These are phyloP conservation scores for Serinus canaria DNA, from an alignment of 2,113 vertebrate species.

Conservation along the genomic window DNA sequence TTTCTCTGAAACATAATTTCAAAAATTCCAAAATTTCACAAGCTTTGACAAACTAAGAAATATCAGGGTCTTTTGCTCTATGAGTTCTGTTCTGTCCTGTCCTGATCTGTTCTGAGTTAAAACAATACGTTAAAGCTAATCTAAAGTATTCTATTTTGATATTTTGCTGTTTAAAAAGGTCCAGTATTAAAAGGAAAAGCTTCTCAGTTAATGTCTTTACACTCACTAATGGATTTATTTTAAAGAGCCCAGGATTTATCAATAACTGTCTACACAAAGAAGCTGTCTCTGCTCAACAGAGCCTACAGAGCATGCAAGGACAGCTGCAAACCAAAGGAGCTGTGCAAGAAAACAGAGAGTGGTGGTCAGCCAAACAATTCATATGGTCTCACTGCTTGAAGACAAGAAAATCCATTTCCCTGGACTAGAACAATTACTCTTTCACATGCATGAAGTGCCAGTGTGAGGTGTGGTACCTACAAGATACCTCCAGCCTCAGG, in stretches of 20 bases:
- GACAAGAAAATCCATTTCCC: not conserved
- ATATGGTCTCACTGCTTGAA: not conserved
- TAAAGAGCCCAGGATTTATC: not conserved
- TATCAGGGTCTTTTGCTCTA: not conserved
- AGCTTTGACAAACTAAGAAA: not conserved
- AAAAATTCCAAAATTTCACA: not conserved
- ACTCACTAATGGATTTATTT: not conserved
- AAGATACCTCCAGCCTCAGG: not conserved
- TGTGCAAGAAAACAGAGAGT: not conserved
- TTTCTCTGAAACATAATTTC: not conserved
- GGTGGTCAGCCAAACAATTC: not conserved
- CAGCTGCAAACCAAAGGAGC: rapidly evolving
- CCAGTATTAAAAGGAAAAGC: not conserved
- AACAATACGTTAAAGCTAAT: not conserved
- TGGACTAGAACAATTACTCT: not conserved
- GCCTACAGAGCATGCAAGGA: not conserved
- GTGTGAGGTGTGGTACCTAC: not conserved
- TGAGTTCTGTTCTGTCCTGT: not conserved
- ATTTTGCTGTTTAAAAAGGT: not conserved
- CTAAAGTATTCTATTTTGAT: not conserved
- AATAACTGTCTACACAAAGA: not conserved
- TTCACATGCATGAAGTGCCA: not conserved
- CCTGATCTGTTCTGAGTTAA: not conserved
- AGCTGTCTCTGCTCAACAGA: not conserved
- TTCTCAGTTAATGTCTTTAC: not conserved